Conservation (phyloP, 2,888 invertebrate species). For the Catocala nupta region DNA sequence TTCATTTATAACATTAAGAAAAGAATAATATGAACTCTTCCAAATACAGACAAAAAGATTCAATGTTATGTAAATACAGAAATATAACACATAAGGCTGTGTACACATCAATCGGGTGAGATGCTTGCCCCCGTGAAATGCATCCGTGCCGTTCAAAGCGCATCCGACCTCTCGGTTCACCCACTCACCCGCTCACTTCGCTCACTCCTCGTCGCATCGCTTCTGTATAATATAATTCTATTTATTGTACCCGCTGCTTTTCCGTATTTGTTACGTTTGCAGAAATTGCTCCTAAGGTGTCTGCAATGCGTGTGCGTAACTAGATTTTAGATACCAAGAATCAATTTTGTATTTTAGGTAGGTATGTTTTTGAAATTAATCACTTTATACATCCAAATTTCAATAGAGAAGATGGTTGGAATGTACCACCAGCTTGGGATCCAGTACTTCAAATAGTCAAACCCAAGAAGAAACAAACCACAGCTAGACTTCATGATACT, state of each 20-base stretch:
- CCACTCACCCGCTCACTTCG: neutral
- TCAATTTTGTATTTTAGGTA: no score
- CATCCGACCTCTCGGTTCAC: neutral
- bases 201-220: neutral
- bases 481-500: no score
- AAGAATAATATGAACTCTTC: no score
- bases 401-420: no score
- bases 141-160: conserved; percentile 23
- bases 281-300: conserved; percentile 9
- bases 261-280: conserved; percentile 2
- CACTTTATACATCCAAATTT: no score
- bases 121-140: conserved; percentile 17
- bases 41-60: neutral
- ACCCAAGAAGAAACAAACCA: no score
- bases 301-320: neutral
- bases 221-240: conserved; percentile 26
- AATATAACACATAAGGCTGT: conserved; percentile 1
- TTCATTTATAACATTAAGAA: no score
- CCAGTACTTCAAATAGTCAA: no score
- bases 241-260: conserved; percentile 19
- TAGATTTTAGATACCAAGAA: no score
- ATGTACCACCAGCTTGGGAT: no score
- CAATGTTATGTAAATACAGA: conserved; percentile 17
- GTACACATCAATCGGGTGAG: conserved; percentile 8
- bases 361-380: no score